Percentiles rank a stretch among this genome's conserved stretches.
These are phyloP conservation scores for Agelaius phoeniceus DNA, from an alignment of 2,113 vertebrate species.

Conservation along the genomic window DNA sequence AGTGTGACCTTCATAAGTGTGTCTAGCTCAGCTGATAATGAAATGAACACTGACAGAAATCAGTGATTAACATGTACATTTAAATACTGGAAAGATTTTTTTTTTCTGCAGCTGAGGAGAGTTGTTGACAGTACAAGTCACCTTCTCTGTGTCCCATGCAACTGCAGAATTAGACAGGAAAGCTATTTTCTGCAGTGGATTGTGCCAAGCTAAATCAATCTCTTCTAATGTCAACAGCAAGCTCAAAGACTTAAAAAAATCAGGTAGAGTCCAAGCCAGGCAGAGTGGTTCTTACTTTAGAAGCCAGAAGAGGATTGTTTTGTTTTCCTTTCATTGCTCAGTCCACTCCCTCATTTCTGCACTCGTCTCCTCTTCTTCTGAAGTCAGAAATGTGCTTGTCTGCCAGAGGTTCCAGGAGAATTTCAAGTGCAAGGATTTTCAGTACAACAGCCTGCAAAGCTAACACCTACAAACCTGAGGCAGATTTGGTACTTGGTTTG, in stretches of 20 bases:
- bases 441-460: neutral
- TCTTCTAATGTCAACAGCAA: neutral
- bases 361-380: fast-evolving
- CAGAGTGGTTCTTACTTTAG: neutral
- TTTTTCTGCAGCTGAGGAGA: neutral
- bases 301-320: neutral
- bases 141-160: neutral
- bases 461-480: neutral
- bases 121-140: neutral
- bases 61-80: constrained; percentile 9
- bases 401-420: neutral
- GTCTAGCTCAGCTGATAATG: neutral
- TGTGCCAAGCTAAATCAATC: neutral
- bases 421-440: neutral
- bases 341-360: neutral
- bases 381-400: neutral
- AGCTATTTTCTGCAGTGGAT: neutral
- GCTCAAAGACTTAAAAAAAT: neutral
- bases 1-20: neutral
- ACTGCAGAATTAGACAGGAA: neutral
- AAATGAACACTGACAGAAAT: constrained; percentile 23
- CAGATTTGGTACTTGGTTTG: neutral
- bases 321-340: neutral
- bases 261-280: neutral
- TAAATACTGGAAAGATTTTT: neutral